Evolutionary conservation across 2,113 vertebrate species (phyloP), one percentile per base, ranked within the genome.

Genomic region (Leptobrachium ailaonicum): DNA sequence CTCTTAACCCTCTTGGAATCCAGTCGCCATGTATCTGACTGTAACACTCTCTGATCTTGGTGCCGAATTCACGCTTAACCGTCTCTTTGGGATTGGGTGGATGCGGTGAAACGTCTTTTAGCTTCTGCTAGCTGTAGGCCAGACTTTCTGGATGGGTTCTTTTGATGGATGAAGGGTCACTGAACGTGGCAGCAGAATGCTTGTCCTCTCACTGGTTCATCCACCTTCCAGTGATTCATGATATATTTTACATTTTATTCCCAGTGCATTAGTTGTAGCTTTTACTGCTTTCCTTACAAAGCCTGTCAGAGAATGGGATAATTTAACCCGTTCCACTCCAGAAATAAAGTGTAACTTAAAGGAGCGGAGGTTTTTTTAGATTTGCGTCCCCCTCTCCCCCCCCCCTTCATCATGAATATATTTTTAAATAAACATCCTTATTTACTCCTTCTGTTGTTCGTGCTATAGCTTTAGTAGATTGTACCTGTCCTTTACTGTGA

Each of bases 171-270:
- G 76, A 88, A 83, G 84, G 78, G 79, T 86, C 84, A 84, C 88
- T 93, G 89, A 94, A 93, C 85, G 93, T 94, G 92, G 92, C 93
- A 93, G 90, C 89, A 91, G 89, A 88, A 87, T 83, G 71, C 85
- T 85, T 78, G 41, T 78, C 8, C 79, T 83, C 77, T 78, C 84
- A 75, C 82, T 77, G 64, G 87, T 83, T 56, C 2, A 2, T 47
- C 74, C 75, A 54, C 54, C 71, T 69, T 73, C 81, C 83, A 85
- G 87, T 85, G 85, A 83, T 87, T 84, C 76, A 86, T 86, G 88
- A 82, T 50, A 73, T 58, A 42, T 44, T 50, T 54, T 66, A 9
- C 78, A 43, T 68, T 73, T 45, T 47, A 56, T 44, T 63, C 44
- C 66, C 50, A 58, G 43, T 53, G 53, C 41, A 8, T 60, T 53